Base-by-base conservation (phyloP, 2,888 invertebrate genomes). In the Acrobasis suavella region DNA sequence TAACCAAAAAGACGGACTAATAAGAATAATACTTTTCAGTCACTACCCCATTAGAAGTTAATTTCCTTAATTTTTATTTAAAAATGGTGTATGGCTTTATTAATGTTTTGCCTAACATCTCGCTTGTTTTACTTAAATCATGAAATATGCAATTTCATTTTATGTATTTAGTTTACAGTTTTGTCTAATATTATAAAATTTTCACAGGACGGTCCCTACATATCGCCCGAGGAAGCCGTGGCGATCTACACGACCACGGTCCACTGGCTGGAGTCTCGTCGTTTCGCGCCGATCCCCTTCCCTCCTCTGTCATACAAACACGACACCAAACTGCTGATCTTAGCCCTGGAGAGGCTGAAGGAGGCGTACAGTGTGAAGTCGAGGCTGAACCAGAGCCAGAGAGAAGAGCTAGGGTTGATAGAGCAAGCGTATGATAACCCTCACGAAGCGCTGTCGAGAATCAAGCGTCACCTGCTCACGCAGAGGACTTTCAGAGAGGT, bases 371-470 rank as follows among this genome's bases (percentile, higher is more conserved):
- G 98, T 81, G 99, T 99, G 0, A 99, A 99, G 83, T 98, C 98
- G 0, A 73, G 99, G 39, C 91, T 99, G 66, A 99, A 99, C 89
- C 99, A 99, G 89, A 99, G 98, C 75, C 99, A 99, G 87, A 94
- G 99, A 72, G 99, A 99, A 85, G 99, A 99, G 85, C 89, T 99
- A 71, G 99, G 99, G 8, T 93, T 99, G 55, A 99, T 99, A 72
- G 99, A 99, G 85, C 99, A 99, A 89, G 99, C 99, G 0, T 99
- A 99, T 78, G 99, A 99, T 83, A 99, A 99, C 91, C 99, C 99
- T 37, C 99, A 99, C 82, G 99, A 99, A 87, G 99, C 99, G 0
- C 89, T 99, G 70, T 99, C 99, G 0, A 96, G 99, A 79, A 99
- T 99, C 79, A 99, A 99, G 85, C 97, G 99, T 94, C 99, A 99